Conservation (phyloP, 2,888 invertebrate species). For the Clusia tigrina region DNA sequence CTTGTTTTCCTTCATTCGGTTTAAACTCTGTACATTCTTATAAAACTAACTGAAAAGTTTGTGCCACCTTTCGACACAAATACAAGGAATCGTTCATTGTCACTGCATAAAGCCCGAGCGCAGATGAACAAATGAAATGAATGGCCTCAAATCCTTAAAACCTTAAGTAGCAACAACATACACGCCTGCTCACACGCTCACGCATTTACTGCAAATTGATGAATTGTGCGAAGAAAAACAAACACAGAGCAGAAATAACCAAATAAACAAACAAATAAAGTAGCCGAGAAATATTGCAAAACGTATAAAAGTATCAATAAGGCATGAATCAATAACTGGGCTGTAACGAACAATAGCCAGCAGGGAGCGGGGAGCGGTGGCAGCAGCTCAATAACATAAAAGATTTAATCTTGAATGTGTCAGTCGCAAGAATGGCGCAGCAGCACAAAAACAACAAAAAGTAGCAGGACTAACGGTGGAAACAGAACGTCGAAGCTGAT, state of each 20-base stretch:
- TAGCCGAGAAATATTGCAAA: not conserved
- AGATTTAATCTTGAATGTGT: slow-evolving; percentile 7
- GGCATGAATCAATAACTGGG: not conserved
- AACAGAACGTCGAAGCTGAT: not conserved
- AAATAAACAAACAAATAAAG: not conserved
- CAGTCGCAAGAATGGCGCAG: not conserved
- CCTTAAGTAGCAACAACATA: not conserved
- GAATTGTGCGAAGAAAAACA: not conserved
- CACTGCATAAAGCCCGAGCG: not conserved
- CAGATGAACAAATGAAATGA: not conserved
- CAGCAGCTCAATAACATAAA: not conserved
- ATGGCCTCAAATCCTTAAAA: not conserved
- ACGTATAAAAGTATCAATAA: not conserved
- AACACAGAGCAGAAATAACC: not conserved
- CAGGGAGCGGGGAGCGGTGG: not conserved
- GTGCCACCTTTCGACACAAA: too few relatives aligned
- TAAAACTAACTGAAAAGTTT: too few relatives aligned
- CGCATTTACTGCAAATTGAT: not conserved
- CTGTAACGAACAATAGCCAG: not conserved
- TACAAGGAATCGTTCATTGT: not conserved
- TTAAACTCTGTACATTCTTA: too few relatives aligned
- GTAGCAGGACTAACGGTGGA: not conserved
- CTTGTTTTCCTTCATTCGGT: too few relatives aligned
- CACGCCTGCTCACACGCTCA: too few relatives aligned
- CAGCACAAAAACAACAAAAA: not conserved